Conservation (phyloP, 2,888 invertebrate genomes). For the Loripinus fragilis region DNA sequence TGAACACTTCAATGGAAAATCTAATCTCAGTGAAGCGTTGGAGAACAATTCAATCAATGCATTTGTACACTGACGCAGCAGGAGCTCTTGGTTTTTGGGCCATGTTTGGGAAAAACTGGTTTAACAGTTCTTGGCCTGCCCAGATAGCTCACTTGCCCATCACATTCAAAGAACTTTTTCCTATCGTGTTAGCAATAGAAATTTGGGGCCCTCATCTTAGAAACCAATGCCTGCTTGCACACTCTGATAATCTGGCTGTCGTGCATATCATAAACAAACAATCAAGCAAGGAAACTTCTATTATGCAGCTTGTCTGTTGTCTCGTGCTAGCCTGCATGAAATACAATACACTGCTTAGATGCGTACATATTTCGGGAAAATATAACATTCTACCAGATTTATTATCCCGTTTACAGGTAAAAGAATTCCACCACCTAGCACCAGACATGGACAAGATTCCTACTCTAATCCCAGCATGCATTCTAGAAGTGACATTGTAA, state of each 20-base stretch:
- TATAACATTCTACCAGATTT: slow-evolving; percentile 42
- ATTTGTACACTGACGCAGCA: slow-evolving; percentile 40
- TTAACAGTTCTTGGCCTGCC: slow-evolving; percentile 31
- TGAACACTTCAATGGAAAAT: slow-evolving; percentile 39
- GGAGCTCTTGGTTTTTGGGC: slow-evolving; percentile 46
- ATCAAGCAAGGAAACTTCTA: slow-evolving; percentile 22
- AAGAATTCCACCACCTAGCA: slow-evolving; percentile 27
- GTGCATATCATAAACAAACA: slow-evolving; percentile 45
- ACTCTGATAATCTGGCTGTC: slow-evolving; percentile 49
- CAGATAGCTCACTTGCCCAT: slow-evolving; percentile 15
- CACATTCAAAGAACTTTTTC: slow-evolving; percentile 48
- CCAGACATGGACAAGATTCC: slow-evolving; percentile 30
- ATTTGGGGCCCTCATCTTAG: slow-evolving; percentile 25
- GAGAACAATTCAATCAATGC: not conserved
- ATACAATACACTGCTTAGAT: slow-evolving; percentile 32
- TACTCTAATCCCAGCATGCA: slow-evolving; percentile 9
- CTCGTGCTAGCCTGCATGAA: slow-evolving; percentile 36
- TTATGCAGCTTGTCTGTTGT: slow-evolving; percentile 43
- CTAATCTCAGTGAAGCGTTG: slow-evolving; percentile 17
- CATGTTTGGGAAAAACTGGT: not conserved
- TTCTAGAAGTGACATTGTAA: slow-evolving; percentile 5
- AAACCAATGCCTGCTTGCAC: slow-evolving; percentile 29
- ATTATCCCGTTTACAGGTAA: slow-evolving; percentile 49
- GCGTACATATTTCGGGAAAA: slow-evolving; percentile 41
- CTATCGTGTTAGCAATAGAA: slow-evolving; percentile 50